Evolutionary conservation across 2,113 vertebrate genomes (phyloP), one percentile per base, ranked within the genome.

Genomic region (Apodemus sylvaticus): DNA sequence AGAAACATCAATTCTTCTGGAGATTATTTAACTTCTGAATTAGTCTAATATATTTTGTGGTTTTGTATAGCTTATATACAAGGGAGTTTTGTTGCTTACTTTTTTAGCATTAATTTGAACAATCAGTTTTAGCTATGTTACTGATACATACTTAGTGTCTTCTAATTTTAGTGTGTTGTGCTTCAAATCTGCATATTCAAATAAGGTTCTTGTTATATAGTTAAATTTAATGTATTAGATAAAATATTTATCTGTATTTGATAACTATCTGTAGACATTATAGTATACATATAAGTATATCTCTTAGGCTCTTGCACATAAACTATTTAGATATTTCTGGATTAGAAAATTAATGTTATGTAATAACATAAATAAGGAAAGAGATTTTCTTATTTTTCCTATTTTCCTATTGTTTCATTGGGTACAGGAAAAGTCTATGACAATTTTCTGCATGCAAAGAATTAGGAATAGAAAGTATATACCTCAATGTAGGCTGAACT

Each of bases 201-300:
- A 97, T 95, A 90, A 60, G 82, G 53, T 79, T 97, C 74, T 97
- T 91, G 97, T 95, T 90, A 95, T 95, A 97, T 98, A 98, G 96
- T 97, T 98, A 97, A 92, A 85, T 92, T 98, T 83, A 68, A 92
- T 96, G 93, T 94, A 42, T 97, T 96, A 88, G 34, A 95, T 89
- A 5, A 42, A 96, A 82, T 62, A 89, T 96, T 87, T 98, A 97
- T 89, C 96, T 94, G 0, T 20, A 2, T 31, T 79, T 97, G n/a
- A 60, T 1, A 0, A 17, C 68, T 78, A 95, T 93, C 95, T 96
- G 96, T 98, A 98, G 97, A 97, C 91, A n/a, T 97, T 74, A 12
- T 20, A 86, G 79, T 14, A 48, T 53, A 96, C 94, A 98, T 97
- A 98, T 97, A 97, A 93, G 96, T 98, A 81, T 58, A 17, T 3